These are phyloP conservation scores for Galerucella nymphaeae DNA, from an alignment of 2,888 invertebrate species.

Conservation along the genomic window DNA sequence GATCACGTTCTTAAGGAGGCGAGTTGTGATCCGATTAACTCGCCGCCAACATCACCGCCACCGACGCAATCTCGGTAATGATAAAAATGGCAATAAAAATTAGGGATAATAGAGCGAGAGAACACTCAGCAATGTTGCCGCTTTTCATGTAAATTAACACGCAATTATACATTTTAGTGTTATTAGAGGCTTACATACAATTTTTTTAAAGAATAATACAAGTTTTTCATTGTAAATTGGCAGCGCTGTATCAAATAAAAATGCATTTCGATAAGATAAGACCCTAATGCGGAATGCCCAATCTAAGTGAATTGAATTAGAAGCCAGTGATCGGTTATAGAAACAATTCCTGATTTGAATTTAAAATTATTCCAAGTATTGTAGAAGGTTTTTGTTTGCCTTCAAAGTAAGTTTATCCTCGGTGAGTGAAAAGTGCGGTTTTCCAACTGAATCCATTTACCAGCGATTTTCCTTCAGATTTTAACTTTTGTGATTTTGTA, in stretches of 20 bases:
- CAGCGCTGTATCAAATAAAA: constrained; percentile 40
- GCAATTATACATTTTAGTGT: not conserved
- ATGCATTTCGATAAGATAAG: constrained; percentile 57
- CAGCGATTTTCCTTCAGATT: constrained; percentile 36
- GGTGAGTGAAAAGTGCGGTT: constrained; percentile 62
- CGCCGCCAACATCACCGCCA: constrained; percentile 59
- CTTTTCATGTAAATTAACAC: constrained; percentile 1
- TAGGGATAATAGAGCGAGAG: constrained; percentile 63
- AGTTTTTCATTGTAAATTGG: constrained; percentile 6
- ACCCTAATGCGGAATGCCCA: constrained; percentile 58
- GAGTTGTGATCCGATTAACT: constrained; percentile 66
- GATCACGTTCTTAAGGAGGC: constrained; percentile 65
- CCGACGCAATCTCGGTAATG: constrained; percentile 65
- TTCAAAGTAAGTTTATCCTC: constrained; percentile 59
- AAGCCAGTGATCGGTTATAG: constrained; percentile 74
- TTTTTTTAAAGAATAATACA: no score
- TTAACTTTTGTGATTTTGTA: constrained; percentile 15
- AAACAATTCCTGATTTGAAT: constrained; percentile 62
- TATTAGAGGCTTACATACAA: no score
- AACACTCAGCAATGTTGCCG: constrained; percentile 24
- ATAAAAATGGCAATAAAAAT: constrained; percentile 67
- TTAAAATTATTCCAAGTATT: constrained; percentile 62
- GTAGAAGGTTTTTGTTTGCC: constrained; percentile 56
- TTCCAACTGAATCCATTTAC: constrained; percentile 59
- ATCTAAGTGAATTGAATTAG: constrained; percentile 72